Evolutionary conservation across 1,140 invertebrate genomes (phyloP), one percentile per base, ranked within the genome.

Genomic region (Brachionus rotundiformis): DNA sequence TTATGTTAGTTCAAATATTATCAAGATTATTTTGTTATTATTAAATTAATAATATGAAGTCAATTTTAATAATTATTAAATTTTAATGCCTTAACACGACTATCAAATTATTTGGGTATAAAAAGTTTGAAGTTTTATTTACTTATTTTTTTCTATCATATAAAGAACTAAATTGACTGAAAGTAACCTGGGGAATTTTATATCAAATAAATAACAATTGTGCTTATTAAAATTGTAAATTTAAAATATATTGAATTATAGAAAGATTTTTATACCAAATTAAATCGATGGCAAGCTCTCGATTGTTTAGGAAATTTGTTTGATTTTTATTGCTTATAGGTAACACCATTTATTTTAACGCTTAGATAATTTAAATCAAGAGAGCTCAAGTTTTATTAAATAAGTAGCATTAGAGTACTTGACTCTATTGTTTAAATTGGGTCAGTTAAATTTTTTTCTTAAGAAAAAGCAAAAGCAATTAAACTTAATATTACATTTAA

Each of bases 401-500:
- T 19, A 54, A 54, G 19, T 54, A 6, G 47, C 47, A 54, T 54
- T 54, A 54, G 16, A 54, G 47, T 54, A 54, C 47, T 54, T 54
- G 47, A 54, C 47, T 54, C n/a, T 19, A 19, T 54, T 54, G 47
- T 54, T 54, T 54, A 54, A 54, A 54, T 23, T 54, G 47, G 47
- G 47, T 54, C 47, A 54, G 47, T 19, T 19, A 54, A 54, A 19
- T 25, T 54, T 54, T 36, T 54, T 54, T 19, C 4, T 19, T 54
- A 54, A 54, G 47, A 54, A 54, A 54, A 54, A 54, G 47, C 19
- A 54, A 54, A 54, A 54, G 47, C 47, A 54, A 54, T 54, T 54
- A 54, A 54, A 54, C 47, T 54, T 54, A 54, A 54, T 54, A 54
- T 54, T 54, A 54, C 47, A 54, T 54, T 54, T 54, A 54, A 54